These are phyloP conservation scores for Pseudopleuronectes americanus DNA, from an alignment of 2,797 vertebrate genomes.

Conservation along the genomic window DNA sequence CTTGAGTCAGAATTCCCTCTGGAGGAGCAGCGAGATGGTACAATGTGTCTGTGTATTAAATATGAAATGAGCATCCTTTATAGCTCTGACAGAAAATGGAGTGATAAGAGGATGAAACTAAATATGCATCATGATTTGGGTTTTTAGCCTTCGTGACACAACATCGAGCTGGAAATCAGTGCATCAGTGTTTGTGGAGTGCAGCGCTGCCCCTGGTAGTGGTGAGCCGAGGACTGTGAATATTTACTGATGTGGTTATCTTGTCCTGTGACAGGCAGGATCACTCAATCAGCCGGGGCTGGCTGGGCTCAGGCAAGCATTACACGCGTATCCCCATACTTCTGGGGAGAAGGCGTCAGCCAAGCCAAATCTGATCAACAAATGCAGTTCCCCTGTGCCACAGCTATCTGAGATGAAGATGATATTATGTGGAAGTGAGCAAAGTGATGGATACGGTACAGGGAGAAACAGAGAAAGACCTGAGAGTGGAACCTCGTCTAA, in stretches of 20 bases:
- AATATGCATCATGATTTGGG: constrained; percentile 19
- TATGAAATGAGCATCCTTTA: constrained; percentile 28
- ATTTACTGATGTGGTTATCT: constrained; percentile 98
- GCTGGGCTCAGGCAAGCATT: constrained; percentile 85
- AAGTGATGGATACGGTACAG: constrained; percentile 90
- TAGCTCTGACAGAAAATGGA: constrained; percentile 16
- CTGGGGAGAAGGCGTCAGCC: constrained; percentile 90
- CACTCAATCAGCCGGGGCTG: constrained; percentile 90
- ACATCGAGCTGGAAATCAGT: constrained; percentile 59
- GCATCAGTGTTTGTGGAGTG: constrained; percentile 73
- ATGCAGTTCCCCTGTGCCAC: constrained; percentile 91
- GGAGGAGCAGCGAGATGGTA: constrained; percentile 38
- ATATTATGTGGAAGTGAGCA: constrained; percentile 94
- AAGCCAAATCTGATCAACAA: constrained; percentile 98
- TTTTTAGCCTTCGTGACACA: constrained; percentile 4
- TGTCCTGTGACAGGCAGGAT: constrained; percentile 95
- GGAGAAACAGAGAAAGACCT: constrained; percentile 74
- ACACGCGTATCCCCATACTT: constrained; percentile 86
- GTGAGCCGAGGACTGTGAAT: constrained; percentile 87
- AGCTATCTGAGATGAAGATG: constrained; percentile 97
- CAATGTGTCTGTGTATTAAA: constrained; percentile 40
- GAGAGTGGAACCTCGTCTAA: constrained; percentile 84
- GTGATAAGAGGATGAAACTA: constrained; percentile 15
- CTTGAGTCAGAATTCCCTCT: constrained; percentile 56
- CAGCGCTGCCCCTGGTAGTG: constrained; percentile 72